phyloP scores from a whole-genome alignment of 1,140 invertebrate species.

The Pygmarrhopalites habei region DNA sequence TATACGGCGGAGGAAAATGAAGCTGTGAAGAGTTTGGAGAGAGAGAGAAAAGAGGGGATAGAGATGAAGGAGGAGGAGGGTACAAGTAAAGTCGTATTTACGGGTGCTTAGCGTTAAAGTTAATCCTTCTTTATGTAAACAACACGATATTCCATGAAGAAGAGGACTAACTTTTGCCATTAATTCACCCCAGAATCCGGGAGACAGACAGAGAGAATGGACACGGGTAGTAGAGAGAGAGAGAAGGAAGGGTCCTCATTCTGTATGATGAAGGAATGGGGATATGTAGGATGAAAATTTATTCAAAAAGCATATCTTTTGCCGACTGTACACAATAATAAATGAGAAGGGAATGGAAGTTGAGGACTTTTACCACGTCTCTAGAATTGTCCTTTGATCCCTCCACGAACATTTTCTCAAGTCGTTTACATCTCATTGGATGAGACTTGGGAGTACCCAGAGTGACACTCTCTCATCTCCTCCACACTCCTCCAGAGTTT shows the following conservation, averaged over 20 bases:
- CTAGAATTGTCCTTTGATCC: conserved; percentile 25
- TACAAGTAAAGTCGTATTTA: conserved; percentile 5
- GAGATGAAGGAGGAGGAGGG: background rate
- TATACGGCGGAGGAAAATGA: no score
- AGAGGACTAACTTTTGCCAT: conserved; percentile 6
- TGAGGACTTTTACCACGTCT: conserved; percentile 27
- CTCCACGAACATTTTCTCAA: conserved; percentile 21
- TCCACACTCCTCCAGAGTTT: background rate
- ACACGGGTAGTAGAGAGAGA: no score
- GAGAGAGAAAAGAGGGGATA: no score
- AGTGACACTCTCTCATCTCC: conserved; percentile 8
- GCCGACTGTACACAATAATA: conserved; percentile 16
- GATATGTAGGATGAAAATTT: no score
- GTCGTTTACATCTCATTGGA: conserved; percentile 21
- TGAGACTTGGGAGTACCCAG: conserved; percentile 5
- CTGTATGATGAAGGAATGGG: no score
- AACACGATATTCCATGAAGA: background rate
- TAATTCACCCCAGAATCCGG: background rate
- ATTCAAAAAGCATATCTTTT: no score
- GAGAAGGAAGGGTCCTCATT: no score
- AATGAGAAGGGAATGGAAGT: conserved; percentile 13
- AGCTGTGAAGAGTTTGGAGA: no score
- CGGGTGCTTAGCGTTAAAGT: conserved; percentile 7
- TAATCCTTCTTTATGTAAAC: conserved; percentile 13
- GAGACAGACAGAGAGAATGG: no score